Evolutionary conservation across 2,797 vertebrate genomes (phyloP), one percentile per base, ranked within the genome.

Genomic region (Rachycentron canadum): DNA sequence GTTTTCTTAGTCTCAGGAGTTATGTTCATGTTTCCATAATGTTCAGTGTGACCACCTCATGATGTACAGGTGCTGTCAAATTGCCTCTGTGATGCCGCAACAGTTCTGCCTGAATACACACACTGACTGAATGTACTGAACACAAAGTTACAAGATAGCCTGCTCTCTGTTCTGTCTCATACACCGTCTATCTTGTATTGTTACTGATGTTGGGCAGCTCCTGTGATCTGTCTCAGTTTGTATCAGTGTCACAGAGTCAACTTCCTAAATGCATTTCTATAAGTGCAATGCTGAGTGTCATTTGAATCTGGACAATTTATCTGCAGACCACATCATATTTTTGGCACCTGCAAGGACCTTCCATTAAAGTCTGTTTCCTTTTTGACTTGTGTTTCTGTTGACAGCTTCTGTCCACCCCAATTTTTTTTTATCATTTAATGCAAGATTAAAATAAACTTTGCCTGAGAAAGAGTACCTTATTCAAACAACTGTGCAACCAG

Each of bases 31-130:
- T 21, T 72, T 69, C 23, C 10, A 16, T 32, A 25, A 50, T 7
- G 17, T 19, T 75, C 45, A 68, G 14, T 56, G 59, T 81, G 75
- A 77, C 21, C 12, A 28, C 1, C 50, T 69, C 63, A 50, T 76
- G 55, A 67, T 64, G 17, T 28, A 34, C 26, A 36, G 5, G 25
- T 47, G 52, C 13, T n/a, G 47, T 64, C 21, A 7, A 11, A 17
- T 55, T 5, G 50, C 13, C n/a, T 71, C 26, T 23, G 16, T 28
- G 11, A 28, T 25, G 1, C 23, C 50, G 19, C 2, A 59, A 1
- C 38, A 11, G 2, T 53, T 56, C 65, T 12, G 64, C 34, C 40
- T 73, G 38, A 53, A 73, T 12, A 67, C 59, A 62, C 69, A 60
- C 11, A 34, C 3, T 30, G 47, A 69, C 68, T 73, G 25, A 16